Base-by-base conservation (phyloP, 2,888 invertebrate genomes). In the Oscheius onirici region DNA sequence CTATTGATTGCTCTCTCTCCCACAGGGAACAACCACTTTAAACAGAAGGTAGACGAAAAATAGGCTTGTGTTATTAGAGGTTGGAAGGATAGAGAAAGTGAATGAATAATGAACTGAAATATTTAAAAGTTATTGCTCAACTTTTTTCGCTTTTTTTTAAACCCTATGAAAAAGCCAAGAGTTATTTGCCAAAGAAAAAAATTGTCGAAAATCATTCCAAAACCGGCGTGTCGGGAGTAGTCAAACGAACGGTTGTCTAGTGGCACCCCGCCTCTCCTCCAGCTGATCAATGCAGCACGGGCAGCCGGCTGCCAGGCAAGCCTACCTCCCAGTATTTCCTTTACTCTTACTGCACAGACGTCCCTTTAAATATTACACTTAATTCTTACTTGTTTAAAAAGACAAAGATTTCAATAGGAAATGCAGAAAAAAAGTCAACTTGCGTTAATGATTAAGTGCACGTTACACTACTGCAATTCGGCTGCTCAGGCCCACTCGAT, bases 11-110 rank as follows among this genome's bases (percentile, higher is more conserved):
- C 26, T 43, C 20, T 8, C 20, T 20, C 63, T 26, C 63, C 63
- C 58, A 58, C 58, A 58, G 58, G 58, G 58, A 58, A 58, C 58
- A 41, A 58, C 58, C 58, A 58, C 58, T 58, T 58, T 58, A 58
- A 58, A 58, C 58, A 58, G 41, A n/a, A 40, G 41, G 20, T n/a
- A n/a, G n/a, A n/a, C n/a, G n/a, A n/a, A n/a, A n/a, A n/a, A n/a
- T n/a, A n/a, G n/a, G n/a, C n/a, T n/a, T n/a, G n/a, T n/a, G n/a
- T n/a, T n/a, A n/a, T n/a, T n/a, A n/a, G n/a, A n/a, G n/a, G n/a
- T n/a, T n/a, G n/a, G n/a, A n/a, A n/a, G n/a, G n/a, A n/a, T n/a
- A n/a, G n/a, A n/a, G n/a, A n/a, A n/a, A n/a, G n/a, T n/a, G n/a
- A n/a, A n/a, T n/a, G n/a, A n/a, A n/a, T n/a, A n/a, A n/a, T n/a